Conservation (phyloP, 1,140 invertebrate genomes). For the Paraescarpia echinospica region DNA sequence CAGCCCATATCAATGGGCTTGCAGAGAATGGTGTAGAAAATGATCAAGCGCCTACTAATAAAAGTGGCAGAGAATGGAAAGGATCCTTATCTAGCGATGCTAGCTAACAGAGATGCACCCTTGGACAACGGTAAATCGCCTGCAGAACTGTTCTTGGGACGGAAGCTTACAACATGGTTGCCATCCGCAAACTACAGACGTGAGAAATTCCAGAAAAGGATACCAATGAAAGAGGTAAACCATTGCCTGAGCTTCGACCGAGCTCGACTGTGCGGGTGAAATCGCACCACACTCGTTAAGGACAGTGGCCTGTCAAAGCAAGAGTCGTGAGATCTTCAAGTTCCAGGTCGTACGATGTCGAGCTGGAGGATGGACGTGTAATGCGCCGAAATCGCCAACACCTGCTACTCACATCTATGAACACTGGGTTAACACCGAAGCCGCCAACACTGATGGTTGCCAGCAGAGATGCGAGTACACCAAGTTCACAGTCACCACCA, state of each 20-base stretch:
- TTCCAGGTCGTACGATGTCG: background rate
- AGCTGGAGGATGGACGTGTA: background rate
- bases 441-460: background rate
- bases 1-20: slow-evolving; percentile 50
- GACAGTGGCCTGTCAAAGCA: background rate
- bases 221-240: background rate
- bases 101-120: slow-evolving; percentile 37
- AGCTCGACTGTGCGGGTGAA: background rate
- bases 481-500: background rate
- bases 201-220: too few relatives aligned
- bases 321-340: background rate
- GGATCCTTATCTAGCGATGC: slow-evolving; percentile 33
- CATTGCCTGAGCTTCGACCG: background rate
- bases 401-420: background rate
- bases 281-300: background rate
- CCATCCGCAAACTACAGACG: slow-evolving; percentile 16
- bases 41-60: slow-evolving; percentile 36
- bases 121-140: slow-evolving; percentile 23
- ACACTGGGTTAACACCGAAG: background rate
- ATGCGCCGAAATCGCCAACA: background rate
- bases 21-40: slow-evolving; percentile 38
- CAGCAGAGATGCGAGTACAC: background rate
- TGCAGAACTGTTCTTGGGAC: slow-evolving; percentile 32
- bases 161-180: slow-evolving; percentile 26
- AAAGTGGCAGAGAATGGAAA: slow-evolving; percentile 27